Percentiles rank a stretch among this genome's conserved stretches.
Conservation (phyloP, 2,113 vertebrate genomes). For the Dolichallabes microphthalmus region DNA sequence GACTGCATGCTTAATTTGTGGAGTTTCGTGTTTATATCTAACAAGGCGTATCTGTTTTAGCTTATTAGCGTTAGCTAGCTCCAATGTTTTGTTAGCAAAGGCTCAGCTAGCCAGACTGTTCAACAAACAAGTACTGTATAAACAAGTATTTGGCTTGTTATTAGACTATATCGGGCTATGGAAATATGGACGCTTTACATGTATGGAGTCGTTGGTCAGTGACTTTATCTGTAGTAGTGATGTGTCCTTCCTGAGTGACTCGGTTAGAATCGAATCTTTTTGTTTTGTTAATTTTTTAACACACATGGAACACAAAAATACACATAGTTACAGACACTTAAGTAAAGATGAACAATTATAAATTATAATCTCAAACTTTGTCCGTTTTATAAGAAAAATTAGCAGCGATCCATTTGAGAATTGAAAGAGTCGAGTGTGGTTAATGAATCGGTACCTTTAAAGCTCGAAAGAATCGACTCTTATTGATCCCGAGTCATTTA, state of each 20-base stretch:
- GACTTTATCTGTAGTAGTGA: background rate
- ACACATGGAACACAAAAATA: fast-evolving
- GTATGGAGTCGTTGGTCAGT: background rate
- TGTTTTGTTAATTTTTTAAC: background rate
- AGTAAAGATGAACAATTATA: background rate
- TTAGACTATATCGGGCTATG: too few relatives aligned
- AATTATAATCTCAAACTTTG: background rate
- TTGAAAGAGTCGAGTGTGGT: background rate
- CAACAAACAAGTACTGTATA: background rate
- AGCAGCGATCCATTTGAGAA: background rate
- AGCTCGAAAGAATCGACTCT: too few relatives aligned
- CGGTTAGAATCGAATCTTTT: background rate
- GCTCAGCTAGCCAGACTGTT: background rate
- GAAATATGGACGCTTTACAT: background rate
- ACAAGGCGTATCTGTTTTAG: background rate
- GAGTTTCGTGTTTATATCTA: background rate
- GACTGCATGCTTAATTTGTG: background rate
- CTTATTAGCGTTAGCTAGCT: background rate
- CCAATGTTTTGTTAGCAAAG: background rate
- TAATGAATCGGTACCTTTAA: too few relatives aligned
- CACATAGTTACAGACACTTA: background rate
- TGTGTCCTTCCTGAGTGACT: background rate
- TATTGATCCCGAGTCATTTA: too few relatives aligned
- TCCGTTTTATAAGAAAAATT: background rate
- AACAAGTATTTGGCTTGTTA: background rate